These are phyloP conservation scores for Piprites chloris DNA, from an alignment of 2,113 vertebrate genomes.

Conservation along the genomic window DNA sequence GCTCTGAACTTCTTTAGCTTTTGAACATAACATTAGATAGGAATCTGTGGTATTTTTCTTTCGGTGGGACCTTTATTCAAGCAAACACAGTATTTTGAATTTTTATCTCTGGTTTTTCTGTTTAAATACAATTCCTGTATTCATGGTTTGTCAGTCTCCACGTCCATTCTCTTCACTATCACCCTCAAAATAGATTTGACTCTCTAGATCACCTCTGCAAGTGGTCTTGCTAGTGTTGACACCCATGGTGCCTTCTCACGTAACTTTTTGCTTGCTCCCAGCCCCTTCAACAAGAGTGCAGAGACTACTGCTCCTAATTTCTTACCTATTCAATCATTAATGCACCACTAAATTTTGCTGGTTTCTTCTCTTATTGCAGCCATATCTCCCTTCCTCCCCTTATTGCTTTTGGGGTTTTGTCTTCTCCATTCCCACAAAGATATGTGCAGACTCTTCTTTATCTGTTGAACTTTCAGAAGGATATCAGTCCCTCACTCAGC, in stretches of 20 bases:
- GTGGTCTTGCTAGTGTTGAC: not conserved
- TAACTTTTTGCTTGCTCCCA: not conserved
- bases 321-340: not conserved
- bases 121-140: not conserved
- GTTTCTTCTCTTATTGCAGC: not conserved
- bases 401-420: not conserved
- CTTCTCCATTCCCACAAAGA: not conserved
- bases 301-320: not conserved
- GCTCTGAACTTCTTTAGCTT: not conserved
- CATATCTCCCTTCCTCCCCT: not conserved
- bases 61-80: not conserved
- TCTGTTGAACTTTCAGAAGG: not conserved
- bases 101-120: not conserved
- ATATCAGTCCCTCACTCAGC: not conserved
- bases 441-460: not conserved
- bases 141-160: not conserved
- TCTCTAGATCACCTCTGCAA: not conserved
- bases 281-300: not conserved
- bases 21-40: not conserved
- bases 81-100: not conserved
- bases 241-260: accelerated
- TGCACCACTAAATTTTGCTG: not conserved
- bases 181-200: not conserved
- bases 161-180: not conserved
- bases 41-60: not conserved